Evolutionary conservation across 2,113 vertebrate genomes (phyloP).

Genomic region (Panurus biarmicus): DNA sequence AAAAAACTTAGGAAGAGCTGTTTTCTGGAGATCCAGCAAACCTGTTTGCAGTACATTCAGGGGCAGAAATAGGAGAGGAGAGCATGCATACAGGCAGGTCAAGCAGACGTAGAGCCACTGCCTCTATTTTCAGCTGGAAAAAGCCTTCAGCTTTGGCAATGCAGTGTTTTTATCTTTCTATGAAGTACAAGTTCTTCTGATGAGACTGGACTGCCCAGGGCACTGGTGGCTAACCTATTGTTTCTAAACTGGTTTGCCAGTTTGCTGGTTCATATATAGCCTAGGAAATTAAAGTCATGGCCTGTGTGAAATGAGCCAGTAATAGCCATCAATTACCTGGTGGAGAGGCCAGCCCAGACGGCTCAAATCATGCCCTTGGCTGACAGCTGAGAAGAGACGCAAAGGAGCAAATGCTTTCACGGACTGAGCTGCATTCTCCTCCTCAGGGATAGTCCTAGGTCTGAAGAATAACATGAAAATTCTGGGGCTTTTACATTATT

Average conservation of each 20-base stretch:
- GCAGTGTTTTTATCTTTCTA: background rate
- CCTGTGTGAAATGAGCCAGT: background rate
- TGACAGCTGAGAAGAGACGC: background rate
- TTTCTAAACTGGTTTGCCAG: background rate
- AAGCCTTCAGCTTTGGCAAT: background rate
- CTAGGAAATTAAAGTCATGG: background rate
- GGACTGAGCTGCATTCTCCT: background rate
- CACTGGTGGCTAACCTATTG: background rate
- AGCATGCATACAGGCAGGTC: background rate
- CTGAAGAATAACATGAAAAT: background rate
- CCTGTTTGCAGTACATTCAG: background rate
- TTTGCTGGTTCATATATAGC: background rate
- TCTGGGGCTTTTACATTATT: background rate
- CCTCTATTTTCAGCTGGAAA: background rate
- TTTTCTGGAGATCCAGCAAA: background rate
- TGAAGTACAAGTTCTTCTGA: accelerated
- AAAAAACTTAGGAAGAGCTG: background rate
- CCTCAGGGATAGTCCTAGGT: background rate
- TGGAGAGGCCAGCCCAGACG: accelerated
- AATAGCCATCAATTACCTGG: background rate
- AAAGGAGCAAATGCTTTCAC: background rate
- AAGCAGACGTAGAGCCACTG: background rate
- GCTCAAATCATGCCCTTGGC: background rate
- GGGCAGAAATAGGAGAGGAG: background rate
- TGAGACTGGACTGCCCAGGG: background rate